Conservation (phyloP, 2,888 invertebrate genomes). For the Drosophila ochracea region DNA sequence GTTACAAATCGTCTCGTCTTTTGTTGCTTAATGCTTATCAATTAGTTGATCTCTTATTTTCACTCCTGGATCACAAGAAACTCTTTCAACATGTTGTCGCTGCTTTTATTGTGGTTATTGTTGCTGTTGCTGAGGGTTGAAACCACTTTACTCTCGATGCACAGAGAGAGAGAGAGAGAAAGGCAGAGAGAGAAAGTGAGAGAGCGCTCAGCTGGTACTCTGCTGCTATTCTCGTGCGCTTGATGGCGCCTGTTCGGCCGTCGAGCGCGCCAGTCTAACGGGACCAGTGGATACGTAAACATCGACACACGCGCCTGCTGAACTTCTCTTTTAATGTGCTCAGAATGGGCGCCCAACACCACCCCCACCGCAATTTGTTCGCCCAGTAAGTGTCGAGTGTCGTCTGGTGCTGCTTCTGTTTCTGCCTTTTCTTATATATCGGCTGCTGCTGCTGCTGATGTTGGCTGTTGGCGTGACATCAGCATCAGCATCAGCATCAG, state of each 20-base stretch:
- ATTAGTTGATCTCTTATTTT: conserved; percentile 16
- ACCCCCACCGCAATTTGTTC: conserved; percentile 13
- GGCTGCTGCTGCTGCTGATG: conserved; percentile 13
- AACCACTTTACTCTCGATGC: not conserved
- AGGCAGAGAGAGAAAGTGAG: conserved; percentile 2
- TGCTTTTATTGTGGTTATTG: not conserved
- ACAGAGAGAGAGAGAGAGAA: not conserved
- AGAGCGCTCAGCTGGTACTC: conserved; percentile 26
- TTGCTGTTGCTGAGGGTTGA: conserved; percentile 21
- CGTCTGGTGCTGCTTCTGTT: conserved; percentile 15
- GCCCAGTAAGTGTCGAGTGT: conserved; percentile 46
- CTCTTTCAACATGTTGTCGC: conserved; percentile 9
- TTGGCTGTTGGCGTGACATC: conserved; percentile 57
- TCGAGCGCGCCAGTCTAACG: conserved; percentile 67
- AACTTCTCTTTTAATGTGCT: conserved; percentile 15
- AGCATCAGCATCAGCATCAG: conserved; percentile 55
- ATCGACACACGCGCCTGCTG: conserved; percentile 51
- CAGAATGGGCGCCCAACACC: conserved; percentile 37
- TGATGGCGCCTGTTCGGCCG: conserved; percentile 24
- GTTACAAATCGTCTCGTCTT: not conserved
- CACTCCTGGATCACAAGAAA: conserved; percentile 18
- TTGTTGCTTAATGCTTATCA: not conserved
- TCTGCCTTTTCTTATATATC: conserved; percentile 1
- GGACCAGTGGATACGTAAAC: conserved; percentile 80
- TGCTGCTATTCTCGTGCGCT: conserved; percentile 41